Evolutionary conservation across 1,140 invertebrate species (phyloP).

Genomic region (Dufourea novaeangliae): DNA sequence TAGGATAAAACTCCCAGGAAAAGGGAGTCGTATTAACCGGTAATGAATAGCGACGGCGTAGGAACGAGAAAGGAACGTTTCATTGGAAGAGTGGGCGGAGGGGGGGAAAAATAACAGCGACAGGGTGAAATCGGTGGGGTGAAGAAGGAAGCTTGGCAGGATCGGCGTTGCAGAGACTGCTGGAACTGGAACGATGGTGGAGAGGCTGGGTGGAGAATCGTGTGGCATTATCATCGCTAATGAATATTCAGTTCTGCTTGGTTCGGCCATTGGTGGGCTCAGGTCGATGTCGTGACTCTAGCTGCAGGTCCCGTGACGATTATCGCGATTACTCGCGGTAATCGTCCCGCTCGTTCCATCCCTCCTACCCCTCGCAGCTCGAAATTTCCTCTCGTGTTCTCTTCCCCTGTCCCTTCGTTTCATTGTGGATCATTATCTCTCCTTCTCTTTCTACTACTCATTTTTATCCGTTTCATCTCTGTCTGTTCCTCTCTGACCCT

Average conservation of each 20-base stretch:
- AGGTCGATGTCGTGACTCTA: slow-evolving; percentile 68
- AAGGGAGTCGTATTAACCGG: slow-evolving; percentile 11
- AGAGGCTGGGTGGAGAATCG: slow-evolving; percentile 43
- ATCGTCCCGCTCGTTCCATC: slow-evolving; percentile 43
- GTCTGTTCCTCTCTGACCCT: neutral
- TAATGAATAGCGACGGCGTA: slow-evolving; percentile 23
- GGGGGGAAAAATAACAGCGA: slow-evolving; percentile 30
- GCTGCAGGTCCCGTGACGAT: slow-evolving; percentile 62
- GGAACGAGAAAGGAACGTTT: neutral
- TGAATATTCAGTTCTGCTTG: slow-evolving; percentile 77
- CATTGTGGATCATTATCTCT: neutral
- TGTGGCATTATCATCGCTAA: slow-evolving; percentile 77
- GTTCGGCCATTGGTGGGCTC: slow-evolving; percentile 68
- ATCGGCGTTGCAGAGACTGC: slow-evolving; percentile 17
- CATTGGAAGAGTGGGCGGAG: neutral
- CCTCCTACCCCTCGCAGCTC: neutral
- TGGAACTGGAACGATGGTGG: neutral
- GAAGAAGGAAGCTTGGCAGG: slow-evolving; percentile 11
- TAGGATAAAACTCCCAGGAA: neutral
- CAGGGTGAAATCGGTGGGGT: neutral
- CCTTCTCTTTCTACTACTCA: no score
- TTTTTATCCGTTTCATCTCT: neutral
- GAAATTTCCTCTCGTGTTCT: slow-evolving; percentile 8
- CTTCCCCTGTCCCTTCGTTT: slow-evolving; percentile 17
- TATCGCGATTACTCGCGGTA: slow-evolving; percentile 64